Percentiles rank a stretch among this genome's conserved stretches.
Evolutionary conservation across 2,888 invertebrate genomes (phyloP).

Genomic region (Drosophila robusta): DNA sequence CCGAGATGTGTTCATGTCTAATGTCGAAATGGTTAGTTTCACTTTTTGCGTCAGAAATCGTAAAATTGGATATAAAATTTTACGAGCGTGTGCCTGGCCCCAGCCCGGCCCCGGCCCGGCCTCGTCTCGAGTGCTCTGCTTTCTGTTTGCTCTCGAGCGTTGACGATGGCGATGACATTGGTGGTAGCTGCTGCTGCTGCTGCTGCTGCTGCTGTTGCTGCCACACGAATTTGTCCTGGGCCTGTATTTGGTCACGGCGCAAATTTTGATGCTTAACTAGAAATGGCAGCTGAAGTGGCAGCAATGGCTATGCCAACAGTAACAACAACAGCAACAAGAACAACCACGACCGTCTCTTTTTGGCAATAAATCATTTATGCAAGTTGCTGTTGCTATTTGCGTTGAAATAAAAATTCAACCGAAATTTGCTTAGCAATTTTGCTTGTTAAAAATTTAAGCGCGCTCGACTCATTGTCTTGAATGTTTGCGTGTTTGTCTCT

Average conservation of each 20-base stretch:
- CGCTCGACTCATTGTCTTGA: constrained; percentile 27
- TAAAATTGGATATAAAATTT: constrained; percentile 81
- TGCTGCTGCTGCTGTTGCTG: constrained; percentile 18
- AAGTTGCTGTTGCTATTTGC: constrained; percentile 69
- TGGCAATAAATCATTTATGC: constrained; percentile 78
- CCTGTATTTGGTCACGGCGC: constrained; percentile 77
- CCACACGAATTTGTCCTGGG: constrained; percentile 66
- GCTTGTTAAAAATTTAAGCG: constrained; percentile 74
- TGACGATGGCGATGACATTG: constrained; percentile 51
- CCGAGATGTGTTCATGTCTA: constrained; percentile 80
- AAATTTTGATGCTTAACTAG: constrained; percentile 78
- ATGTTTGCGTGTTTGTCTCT: constrained; percentile 14
- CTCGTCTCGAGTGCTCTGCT: constrained; percentile 64
- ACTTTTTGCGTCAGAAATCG: constrained; percentile 81
- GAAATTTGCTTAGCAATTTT: constrained; percentile 74
- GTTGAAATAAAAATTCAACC: constrained; percentile 61
- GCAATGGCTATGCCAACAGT: constrained; percentile 27
- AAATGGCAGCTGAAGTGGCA: constrained; percentile 75
- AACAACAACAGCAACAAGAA: constrained; percentile 31
- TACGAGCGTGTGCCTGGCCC: constrained; percentile 72
- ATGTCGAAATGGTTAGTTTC: constrained; percentile 80
- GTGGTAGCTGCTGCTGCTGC: constrained; percentile 48
- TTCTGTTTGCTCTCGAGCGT: constrained; percentile 62
- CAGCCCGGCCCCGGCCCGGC: background rate
- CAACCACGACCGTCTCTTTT: constrained; percentile 45